Percentiles rank a stretch among this genome's conserved stretches.
These are phyloP conservation scores for Plemyria rubiginata DNA, from an alignment of 2,888 invertebrate genomes.

Conservation along the genomic window DNA sequence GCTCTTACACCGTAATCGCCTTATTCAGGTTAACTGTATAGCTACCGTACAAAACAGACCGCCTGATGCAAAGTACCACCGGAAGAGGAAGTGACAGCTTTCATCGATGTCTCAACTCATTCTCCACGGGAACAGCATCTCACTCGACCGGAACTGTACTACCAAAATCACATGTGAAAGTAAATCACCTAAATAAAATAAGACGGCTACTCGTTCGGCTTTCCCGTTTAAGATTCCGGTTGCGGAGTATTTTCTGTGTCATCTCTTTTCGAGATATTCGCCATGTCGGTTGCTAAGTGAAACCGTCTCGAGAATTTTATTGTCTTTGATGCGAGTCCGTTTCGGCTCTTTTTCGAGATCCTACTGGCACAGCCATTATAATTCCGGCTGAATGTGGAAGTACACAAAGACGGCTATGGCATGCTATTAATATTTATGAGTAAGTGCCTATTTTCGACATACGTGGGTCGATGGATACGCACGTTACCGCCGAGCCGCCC, in stretches of 20 bases:
- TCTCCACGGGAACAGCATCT: slow-evolving; percentile 64
- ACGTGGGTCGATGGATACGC: slow-evolving; percentile 80
- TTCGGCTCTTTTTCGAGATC: slow-evolving; percentile 80
- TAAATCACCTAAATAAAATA: slow-evolving; percentile 48
- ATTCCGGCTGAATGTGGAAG: slow-evolving; percentile 80
- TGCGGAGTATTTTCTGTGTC: slow-evolving; percentile 68
- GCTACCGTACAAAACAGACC: slow-evolving; percentile 70
- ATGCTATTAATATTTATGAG: slow-evolving; percentile 82
- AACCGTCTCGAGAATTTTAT: slow-evolving; percentile 76
- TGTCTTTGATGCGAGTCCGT: slow-evolving; percentile 74
- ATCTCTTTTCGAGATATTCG: slow-evolving; percentile 67
- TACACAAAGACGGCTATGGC: slow-evolving; percentile 79
- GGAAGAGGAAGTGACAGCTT: slow-evolving; percentile 65
- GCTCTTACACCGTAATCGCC: slow-evolving; percentile 67
- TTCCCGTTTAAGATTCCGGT: slow-evolving; percentile 62
- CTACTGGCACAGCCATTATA: slow-evolving; percentile 82
- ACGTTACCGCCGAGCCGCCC: slow-evolving; percentile 59
- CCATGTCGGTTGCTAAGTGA: slow-evolving; percentile 77
- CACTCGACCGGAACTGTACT: slow-evolving; percentile 59
- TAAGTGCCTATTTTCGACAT: slow-evolving; percentile 78
- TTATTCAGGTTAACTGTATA: slow-evolving; percentile 74
- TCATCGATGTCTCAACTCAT: slow-evolving; percentile 60
- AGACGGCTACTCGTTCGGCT: slow-evolving; percentile 45
- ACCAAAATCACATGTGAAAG: slow-evolving; percentile 55
- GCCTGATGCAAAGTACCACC: slow-evolving; percentile 58